Evolutionary conservation across 2,113 vertebrate species (phyloP), one percentile per base, ranked within the genome.

Genomic region (Alligator sinensis): DNA sequence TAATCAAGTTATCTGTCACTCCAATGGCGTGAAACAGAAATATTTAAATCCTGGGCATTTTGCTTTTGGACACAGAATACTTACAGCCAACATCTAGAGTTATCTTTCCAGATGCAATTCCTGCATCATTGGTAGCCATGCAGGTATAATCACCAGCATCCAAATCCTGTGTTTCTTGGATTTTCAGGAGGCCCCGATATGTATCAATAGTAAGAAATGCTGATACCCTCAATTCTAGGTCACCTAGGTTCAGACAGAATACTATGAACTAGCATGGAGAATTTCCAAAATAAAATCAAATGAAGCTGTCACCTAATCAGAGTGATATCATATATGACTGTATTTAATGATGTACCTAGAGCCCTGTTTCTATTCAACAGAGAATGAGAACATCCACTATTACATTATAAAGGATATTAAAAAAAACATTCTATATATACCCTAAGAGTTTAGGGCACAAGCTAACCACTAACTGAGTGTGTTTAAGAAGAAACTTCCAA

Each of bases 61-160:
- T 63, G 54, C 2, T 16, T 30, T 59, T 76, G 55, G 9, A 19
- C 70, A 7, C 57, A 76, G 87, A 10, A 89, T 90, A 91, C 98
- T 98, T 98, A 99, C 99, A 99, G 94, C 99, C 99, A 81, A 99
- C 99, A 90, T 99, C 98, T 72, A 99, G 98, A 28, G 98, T 98
- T 91, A 99, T 98, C 95, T 97, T 98, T 72, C 98, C 99, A 86
- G 98, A 98, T 6, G 98, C 98, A 47, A 95, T 98, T 87, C 99
- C 99, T 19, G 99, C 99, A 80, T 98, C 97, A 17, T 99, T 99
- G 76, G 98, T 96, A 28, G 99, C 99, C 68, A 99, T 96, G 22
- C 99, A 99, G 0, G 95, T 98, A 94, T 99, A 99, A 81, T 99
- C 98, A 55, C 99, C 99, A 80, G 99, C 98, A 95, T 99, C 99